Evolutionary conservation across 1,140 invertebrate genomes (phyloP).

Genomic region (Polyergus mexicanus): DNA sequence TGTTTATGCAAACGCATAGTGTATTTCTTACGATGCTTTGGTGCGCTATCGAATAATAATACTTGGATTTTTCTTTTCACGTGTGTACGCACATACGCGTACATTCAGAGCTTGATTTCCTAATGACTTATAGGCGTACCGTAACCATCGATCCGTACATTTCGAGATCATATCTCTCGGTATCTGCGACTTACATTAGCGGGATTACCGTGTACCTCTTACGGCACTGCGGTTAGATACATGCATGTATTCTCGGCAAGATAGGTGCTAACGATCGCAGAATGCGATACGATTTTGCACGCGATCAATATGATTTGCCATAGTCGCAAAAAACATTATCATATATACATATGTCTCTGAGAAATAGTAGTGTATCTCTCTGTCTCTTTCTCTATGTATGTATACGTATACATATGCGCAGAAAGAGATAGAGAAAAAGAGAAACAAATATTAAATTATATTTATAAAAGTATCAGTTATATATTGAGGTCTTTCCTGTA

Average conservation of each 20-base stretch:
- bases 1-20: constrained; percentile 70
- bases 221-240: background rate
- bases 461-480: background rate
- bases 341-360: background rate
- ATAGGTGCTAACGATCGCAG: constrained; percentile 65
- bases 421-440: no score
- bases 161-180: constrained; percentile 53
- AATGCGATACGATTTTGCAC: constrained; percentile 65
- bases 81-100: background rate
- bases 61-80: constrained; percentile 35
- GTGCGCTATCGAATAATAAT: constrained; percentile 50
- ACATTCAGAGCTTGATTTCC: constrained; percentile 60
- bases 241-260: background rate
- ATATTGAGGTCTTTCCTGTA: background rate
- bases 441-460: background rate
- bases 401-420: no score
- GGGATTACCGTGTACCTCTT: background rate
- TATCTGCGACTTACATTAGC: constrained; percentile 53
- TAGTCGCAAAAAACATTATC: constrained; percentile 33
- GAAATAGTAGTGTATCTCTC: background rate
- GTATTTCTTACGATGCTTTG: constrained; percentile 12
- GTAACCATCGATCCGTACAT: constrained; percentile 22
- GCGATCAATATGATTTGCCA: constrained; percentile 50
- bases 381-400: no score
- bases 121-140: constrained; percentile 63